Conservation (phyloP, 2,888 invertebrate species). For the Apotomis turbidana region DNA sequence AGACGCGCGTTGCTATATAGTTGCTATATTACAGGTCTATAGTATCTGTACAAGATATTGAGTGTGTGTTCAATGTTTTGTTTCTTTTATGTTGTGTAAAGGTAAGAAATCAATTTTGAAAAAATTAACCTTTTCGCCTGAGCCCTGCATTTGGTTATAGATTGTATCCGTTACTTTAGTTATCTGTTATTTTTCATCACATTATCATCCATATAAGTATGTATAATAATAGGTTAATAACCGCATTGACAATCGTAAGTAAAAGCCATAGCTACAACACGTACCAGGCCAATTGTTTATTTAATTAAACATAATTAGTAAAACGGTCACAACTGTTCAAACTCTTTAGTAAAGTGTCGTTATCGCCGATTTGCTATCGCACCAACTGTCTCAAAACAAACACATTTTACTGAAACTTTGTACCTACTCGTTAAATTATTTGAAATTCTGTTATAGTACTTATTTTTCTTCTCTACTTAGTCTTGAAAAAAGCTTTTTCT, state of each 20-base stretch:
- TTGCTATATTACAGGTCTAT: not conserved
- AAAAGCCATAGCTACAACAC: not conserved
- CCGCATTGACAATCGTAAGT: not conserved
- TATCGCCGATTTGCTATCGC: conserved; percentile 20
- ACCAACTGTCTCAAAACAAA: conserved; percentile 3
- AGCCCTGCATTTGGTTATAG: too few species aligned
- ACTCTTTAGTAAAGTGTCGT: conserved; percentile 5
- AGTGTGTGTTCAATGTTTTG: too few species aligned
- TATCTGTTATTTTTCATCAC: too few species aligned
- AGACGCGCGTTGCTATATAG: not conserved
- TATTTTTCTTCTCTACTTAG: too few species aligned
- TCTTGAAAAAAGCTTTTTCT: too few species aligned
- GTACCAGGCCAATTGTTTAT: conserved; percentile 4
- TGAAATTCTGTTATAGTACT: too few species aligned
- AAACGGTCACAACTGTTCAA: conserved; percentile 26
- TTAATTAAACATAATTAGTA: conserved; percentile 21
- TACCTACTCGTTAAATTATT: not conserved
- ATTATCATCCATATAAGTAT: too few species aligned
- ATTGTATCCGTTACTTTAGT: too few species aligned
- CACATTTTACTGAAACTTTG: not conserved
- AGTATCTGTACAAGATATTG: not conserved
- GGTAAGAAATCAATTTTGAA: too few species aligned
- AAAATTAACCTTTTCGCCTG: too few species aligned
- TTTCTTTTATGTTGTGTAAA: too few species aligned
- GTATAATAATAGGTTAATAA: too few species aligned